Percentiles rank a stretch among this genome's conserved stretches.
Conservation (phyloP, 37 sponge, comb jelly and placozoan species). For the Axinella damicornis region DNA sequence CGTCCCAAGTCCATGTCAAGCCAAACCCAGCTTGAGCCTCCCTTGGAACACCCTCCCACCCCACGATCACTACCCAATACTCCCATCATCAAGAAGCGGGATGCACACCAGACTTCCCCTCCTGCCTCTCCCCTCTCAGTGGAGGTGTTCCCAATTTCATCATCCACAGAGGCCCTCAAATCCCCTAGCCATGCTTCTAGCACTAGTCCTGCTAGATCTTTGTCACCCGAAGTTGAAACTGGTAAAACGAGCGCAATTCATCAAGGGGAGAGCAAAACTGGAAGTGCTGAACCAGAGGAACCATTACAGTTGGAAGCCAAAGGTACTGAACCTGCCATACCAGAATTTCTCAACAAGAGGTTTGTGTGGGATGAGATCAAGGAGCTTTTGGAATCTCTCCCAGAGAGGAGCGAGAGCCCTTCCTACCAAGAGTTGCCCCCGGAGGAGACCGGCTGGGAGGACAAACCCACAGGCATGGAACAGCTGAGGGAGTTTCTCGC, state of each 20-base stretch:
- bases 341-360: neutral
- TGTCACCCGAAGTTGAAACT: neutral
- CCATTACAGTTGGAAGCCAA: neutral
- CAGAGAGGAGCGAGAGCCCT: neutral
- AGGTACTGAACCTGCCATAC: neutral
- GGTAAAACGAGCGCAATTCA: neutral
- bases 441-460: conserved; percentile 28
- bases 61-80: conserved; percentile 34
- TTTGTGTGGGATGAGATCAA: conserved; percentile 29
- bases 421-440: conserved; percentile 36
- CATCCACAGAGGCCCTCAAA: neutral
- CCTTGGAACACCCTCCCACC: neutral
- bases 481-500: conserved; percentile 54
- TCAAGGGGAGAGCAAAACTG: neutral
- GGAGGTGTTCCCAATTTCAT: neutral
- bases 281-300: neutral
- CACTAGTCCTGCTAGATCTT: neutral
- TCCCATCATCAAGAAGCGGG: conserved; percentile 24
- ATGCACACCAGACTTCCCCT: neutral
- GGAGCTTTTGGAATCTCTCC: conserved; percentile 14
- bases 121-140: neutral
- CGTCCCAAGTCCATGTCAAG: neutral
- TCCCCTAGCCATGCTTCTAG: neutral
- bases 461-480: conserved; percentile 32
- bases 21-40: neutral